phyloP scores from a whole-genome alignment of 2,113 vertebrate genomes.

The Triplophysa tibetana region DNA sequence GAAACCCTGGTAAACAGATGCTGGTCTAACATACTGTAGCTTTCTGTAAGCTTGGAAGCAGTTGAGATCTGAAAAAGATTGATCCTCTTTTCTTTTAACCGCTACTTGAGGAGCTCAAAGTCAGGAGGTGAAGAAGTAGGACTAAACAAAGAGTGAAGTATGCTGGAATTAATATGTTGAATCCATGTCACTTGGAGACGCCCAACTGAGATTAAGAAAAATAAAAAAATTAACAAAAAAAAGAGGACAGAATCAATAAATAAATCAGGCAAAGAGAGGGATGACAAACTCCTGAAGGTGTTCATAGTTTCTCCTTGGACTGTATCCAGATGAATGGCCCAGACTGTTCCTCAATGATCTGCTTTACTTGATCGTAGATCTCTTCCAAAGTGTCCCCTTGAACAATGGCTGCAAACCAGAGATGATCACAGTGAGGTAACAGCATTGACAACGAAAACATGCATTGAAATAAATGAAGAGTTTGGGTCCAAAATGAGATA shows the following conservation, averaged over 20 bases:
- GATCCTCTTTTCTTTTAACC: constrained; percentile 67
- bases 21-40: constrained; percentile 71
- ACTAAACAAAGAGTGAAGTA: constrained; percentile 27
- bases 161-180: constrained; percentile 32
- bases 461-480: not conserved
- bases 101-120: constrained; percentile 61
- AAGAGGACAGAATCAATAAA: constrained; percentile 54
- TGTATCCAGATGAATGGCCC: constrained; percentile 94
- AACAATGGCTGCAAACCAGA: constrained; percentile 84
- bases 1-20: constrained; percentile 77
- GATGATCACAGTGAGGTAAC: not conserved
- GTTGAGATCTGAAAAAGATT: constrained; percentile 66
- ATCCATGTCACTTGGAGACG: constrained; percentile 56
- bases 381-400: constrained; percentile 97
- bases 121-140: constrained; percentile 29
- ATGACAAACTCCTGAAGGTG: constrained; percentile 44
- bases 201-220: constrained; percentile 61
- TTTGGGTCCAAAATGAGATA: too few relatives aligned
- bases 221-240: constrained; percentile 53
- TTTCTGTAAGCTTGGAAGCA: constrained; percentile 59
- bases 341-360: constrained; percentile 97
- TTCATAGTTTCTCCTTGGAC: constrained; percentile 98
- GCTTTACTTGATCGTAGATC: constrained; percentile 96
- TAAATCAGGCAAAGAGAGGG: constrained; percentile 31
- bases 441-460: not conserved